A percentile compares a stretch with the other conserved stretches of the same genome.
Evolutionary conservation across 2,113 vertebrate species (phyloP).

Genomic region (Tetraodon nigroviridis): DNA sequence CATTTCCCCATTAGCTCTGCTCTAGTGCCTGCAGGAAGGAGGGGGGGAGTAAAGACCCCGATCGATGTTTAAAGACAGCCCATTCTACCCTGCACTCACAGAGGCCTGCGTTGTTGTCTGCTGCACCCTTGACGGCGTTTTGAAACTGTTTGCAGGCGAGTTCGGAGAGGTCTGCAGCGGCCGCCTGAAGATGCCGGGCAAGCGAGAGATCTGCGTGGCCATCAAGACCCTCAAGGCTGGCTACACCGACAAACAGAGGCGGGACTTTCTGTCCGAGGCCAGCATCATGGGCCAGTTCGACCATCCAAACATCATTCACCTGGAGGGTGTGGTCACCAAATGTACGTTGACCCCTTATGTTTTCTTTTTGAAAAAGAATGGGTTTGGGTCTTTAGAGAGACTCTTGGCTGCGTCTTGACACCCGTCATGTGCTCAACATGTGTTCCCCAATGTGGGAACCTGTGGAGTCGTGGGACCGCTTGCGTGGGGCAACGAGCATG

Average conservation of each 20-base stretch:
- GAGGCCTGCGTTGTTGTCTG: constrained; percentile 1
- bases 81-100: constrained; percentile 23
- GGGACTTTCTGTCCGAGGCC: constrained; percentile 96
- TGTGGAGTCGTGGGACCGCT: too few relatives aligned
- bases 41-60: constrained; percentile 54
- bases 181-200: constrained; percentile 93
- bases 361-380: too few relatives aligned
- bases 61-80: constrained; percentile 60
- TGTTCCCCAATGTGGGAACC: too few relatives aligned
- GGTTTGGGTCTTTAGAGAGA: too few relatives aligned
- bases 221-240: constrained; percentile 98
- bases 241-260: constrained; percentile 94
- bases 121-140: constrained; percentile 4
- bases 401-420: too few relatives aligned
- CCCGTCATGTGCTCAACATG: too few relatives aligned
- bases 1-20: constrained; percentile 60
- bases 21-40: constrained; percentile 35
- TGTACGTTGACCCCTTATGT: constrained; percentile 75
- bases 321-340: constrained; percentile 98
- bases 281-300: constrained; percentile 99
- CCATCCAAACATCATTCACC: constrained; percentile 96
- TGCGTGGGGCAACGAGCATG: too few relatives aligned
- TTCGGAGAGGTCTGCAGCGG: constrained; percentile 97
- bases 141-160: constrained; percentile 76
- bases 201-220: constrained; percentile 96